phyloP scores from a whole-genome alignment of 2,888 invertebrate genomes.

The Tiphia femorata region DNA sequence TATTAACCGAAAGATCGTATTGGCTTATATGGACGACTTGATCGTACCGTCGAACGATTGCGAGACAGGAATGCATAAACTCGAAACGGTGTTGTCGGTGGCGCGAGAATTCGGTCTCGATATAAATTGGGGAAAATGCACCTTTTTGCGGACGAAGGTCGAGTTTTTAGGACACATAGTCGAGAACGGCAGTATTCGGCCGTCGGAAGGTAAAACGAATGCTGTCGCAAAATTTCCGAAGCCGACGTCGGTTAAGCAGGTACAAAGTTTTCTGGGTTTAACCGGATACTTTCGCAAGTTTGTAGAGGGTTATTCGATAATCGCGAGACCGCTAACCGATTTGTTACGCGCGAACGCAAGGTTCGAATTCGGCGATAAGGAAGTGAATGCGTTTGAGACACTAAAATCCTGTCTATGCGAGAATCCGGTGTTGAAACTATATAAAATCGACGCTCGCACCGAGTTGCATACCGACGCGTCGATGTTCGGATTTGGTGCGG shows the following conservation, averaged over 20 bases:
- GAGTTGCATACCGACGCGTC: conserved; percentile 29
- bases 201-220: background rate
- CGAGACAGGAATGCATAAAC: background rate
- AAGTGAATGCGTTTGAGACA: conserved; percentile 16
- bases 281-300: conserved; percentile 34
- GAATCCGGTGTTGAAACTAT: conserved; percentile 6
- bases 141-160: background rate
- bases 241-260: too few species aligned
- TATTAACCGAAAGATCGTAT: too few species aligned
- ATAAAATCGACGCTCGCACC: conserved; percentile 5
- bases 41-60: too few species aligned
- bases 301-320: too few species aligned
- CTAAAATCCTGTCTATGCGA: conserved; percentile 22
- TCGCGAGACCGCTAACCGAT: conserved; percentile 45
- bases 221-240: background rate
- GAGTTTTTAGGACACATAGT: background rate
- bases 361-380: conserved; percentile 24
- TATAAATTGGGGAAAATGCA: background rate
- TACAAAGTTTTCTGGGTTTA: conserved; percentile 33
- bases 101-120: background rate
- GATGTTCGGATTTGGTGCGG: conserved; percentile 20
- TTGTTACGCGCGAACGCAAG: conserved; percentile 31
- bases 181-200: background rate
- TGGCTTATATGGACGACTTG: conserved; percentile 2
- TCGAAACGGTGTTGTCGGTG: background rate